Percentiles rank a stretch among this genome's conserved stretches.
Conservation (phyloP, 2,797 vertebrate species). For the Gadopsis bispinosus region DNA sequence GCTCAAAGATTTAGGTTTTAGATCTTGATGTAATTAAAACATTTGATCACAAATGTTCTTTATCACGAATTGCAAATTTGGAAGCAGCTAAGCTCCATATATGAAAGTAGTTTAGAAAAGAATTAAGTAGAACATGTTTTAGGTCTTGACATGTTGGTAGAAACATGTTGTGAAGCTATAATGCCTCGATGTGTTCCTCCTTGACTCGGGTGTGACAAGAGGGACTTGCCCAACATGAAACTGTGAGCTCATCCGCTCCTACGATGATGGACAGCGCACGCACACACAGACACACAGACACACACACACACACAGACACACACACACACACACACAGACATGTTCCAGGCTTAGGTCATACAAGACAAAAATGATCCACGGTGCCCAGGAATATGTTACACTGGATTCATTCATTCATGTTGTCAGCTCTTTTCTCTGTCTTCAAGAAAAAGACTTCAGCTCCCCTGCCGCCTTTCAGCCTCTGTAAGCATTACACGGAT, state of each 20-base stretch:
- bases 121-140: no score
- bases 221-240: constrained; percentile 59
- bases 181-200: constrained; percentile 34
- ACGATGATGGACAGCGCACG: constrained; percentile 72
- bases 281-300: no score
- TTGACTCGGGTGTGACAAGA: constrained; percentile 62
- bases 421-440: constrained; percentile 58
- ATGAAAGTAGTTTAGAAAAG: no score
- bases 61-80: no score
- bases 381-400: constrained; percentile 54
- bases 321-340: constrained; percentile 55
- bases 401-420: constrained; percentile 58
- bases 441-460: constrained; percentile 24
- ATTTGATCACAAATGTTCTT: no score
- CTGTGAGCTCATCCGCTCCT: constrained; percentile 69
- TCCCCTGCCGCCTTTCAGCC: constrained; percentile 48
- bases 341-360: constrained; percentile 64
- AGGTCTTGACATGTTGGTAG: constrained; percentile 16
- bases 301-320: no score
- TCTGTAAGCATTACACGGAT: constrained; percentile 35
- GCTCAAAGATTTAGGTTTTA: constrained; percentile 16
- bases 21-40: background rate
- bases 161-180: constrained; percentile 37
- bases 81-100: no score
- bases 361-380: constrained; percentile 70